These are phyloP conservation scores for Cyclura pinguis DNA, from an alignment of 2,797 vertebrate species.

Conservation along the genomic window DNA sequence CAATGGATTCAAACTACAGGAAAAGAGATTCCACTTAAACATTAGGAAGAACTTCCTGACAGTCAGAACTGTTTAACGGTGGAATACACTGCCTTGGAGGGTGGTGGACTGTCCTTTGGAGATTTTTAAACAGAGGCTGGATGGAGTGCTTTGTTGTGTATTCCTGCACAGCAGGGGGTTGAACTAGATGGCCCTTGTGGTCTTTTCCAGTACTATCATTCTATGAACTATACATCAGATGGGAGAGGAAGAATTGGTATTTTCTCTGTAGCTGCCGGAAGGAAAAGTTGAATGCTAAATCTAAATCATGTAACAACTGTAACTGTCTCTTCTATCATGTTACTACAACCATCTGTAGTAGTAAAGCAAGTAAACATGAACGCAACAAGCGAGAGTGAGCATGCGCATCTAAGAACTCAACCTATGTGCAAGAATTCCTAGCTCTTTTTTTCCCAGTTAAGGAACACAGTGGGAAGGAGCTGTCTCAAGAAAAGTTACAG, in stretches of 20 bases:
- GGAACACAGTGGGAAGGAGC: neutral
- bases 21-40: no score
- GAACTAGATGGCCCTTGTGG: no score
- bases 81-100: no score
- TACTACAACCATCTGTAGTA: conserved; percentile 13
- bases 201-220: no score
- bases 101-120: no score
- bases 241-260: neutral
- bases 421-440: neutral
- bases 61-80: no score
- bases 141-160: no score
- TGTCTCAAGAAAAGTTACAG: no score
- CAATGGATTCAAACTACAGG: no score
- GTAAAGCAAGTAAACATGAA: neutral
- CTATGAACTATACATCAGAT: neutral
- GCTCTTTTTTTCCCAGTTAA: neutral
- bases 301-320: neutral
- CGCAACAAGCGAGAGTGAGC: neutral
- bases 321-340: neutral
- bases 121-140: no score
- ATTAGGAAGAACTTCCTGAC: no score
- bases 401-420: neutral
- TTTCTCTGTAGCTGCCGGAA: neutral
- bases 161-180: no score
- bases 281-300: neutral